A percentile compares a stretch with the other conserved stretches of the same genome.
These are phyloP conservation scores for Omphaloscelis lunosa DNA, from an alignment of 2,888 invertebrate species.

Conservation along the genomic window DNA sequence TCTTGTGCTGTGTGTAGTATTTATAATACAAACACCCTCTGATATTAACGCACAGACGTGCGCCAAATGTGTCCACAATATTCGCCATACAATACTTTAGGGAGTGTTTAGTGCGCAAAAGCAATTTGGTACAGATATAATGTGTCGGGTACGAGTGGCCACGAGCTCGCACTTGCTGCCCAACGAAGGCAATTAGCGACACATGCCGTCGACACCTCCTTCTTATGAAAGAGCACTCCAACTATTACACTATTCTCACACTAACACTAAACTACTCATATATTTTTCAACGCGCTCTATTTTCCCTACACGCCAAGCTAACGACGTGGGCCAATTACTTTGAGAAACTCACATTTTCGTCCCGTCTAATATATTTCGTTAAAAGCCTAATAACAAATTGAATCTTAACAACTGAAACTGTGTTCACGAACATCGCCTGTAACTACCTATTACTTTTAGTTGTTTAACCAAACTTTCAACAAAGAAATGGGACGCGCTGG, in stretches of 20 bases:
- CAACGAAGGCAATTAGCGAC: constrained; percentile 85
- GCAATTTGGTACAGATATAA: constrained; percentile 74
- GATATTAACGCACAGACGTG: constrained; percentile 40
- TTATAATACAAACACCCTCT: constrained; percentile 17
- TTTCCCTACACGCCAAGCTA: constrained; percentile 51
- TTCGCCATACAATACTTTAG: constrained; percentile 52
- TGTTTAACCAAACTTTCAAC: constrained; percentile 64
- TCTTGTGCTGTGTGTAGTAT: neutral
- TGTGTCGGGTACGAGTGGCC: constrained; percentile 54
- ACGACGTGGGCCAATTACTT: constrained; percentile 52
- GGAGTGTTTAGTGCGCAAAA: constrained; percentile 68
- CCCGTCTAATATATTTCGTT: constrained; percentile 27
- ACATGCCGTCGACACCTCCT: constrained; percentile 80
- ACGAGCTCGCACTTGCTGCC: constrained; percentile 70
- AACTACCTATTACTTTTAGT: constrained; percentile 49
- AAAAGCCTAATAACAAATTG: constrained; percentile 48
- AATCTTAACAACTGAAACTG: constrained; percentile 48
- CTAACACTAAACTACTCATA: constrained; percentile 68
- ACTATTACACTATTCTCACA: constrained; percentile 70
- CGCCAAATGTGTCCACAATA: constrained; percentile 56
- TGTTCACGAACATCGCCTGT: constrained; percentile 37
- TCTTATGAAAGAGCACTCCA: constrained; percentile 72
- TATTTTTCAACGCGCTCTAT: constrained; percentile 67
- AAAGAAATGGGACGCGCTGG: constrained; percentile 65
- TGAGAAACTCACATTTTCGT: constrained; percentile 34